Base-by-base conservation (phyloP, 2,888 invertebrate genomes). In the Ganaspis brasiliensis region DNA sequence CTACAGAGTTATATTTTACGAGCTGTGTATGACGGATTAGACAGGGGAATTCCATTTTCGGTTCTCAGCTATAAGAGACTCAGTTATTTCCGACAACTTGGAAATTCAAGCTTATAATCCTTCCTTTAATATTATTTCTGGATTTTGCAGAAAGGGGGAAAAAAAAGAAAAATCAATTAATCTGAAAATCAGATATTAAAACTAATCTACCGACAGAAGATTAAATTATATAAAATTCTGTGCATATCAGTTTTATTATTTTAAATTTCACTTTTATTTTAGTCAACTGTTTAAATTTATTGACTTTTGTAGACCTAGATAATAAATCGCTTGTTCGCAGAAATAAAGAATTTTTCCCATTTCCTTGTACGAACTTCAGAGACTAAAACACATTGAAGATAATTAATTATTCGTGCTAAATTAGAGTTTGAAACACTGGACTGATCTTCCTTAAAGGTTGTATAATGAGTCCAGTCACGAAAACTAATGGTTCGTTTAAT, bases 41-140 rank as follows among this genome's bases (percentile, higher is more conserved):
- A 52, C 6, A 52, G 52, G 63, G 55, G 63, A 61, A 61, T 72
- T 57, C 59, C 24, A 40, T 57, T 37, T 72, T 52, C 52, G 52
- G 16, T 52, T 52, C 52, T 19, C n/a, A 16, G 52, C 52, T 52
- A 19, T 16, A 52, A 52, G 24, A 56, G 56, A 24, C 12, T 24
- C 24, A 24, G 56, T 56, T 56, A 56, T 56, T 56, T 56, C 26
- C 56, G 12, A 4, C 56, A 26, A 56, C 56, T 2, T 16, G 52
- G 16, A 52, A 52, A 21, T 56, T 26, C 52, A 52, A 52, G 0
- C 16, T 52, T 24, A 40, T 45, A 45, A 45, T 45, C 24, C 45
- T 45, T 70, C 19, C 14, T 26, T 24, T 8, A 61, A n/a, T 26
- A 35, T 61, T 24, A 61, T 61, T 12, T 14, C 59, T 14, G n/a